These are phyloP conservation scores for Tenthredo distinguenda DNA, from an alignment of 2,888 invertebrate genomes.

Conservation along the genomic window DNA sequence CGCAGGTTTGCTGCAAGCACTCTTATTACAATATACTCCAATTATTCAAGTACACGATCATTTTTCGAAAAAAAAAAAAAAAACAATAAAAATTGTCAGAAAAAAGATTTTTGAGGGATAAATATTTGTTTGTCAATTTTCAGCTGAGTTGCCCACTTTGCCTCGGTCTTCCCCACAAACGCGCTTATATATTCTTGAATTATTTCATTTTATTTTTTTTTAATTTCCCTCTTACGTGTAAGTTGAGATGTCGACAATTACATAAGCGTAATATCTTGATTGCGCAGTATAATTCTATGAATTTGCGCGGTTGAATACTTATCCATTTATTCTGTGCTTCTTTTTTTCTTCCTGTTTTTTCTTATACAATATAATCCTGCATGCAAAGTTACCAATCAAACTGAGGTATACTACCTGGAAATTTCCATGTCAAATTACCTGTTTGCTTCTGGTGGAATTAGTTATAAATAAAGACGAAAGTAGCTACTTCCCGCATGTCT, in stretches of 20 bases:
- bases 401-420: not conserved
- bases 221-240: not conserved
- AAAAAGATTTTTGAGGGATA: too few relatives aligned
- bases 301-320: not conserved
- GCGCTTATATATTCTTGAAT: not conserved
- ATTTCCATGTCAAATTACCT: not conserved
- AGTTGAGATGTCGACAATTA: conserved; percentile 10
- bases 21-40: not conserved
- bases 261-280: not conserved
- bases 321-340: not conserved
- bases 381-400: not conserved
- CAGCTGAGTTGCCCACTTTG: too few relatives aligned
- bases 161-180: not conserved
- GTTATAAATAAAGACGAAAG: not conserved
- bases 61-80: too few relatives aligned
- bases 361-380: not conserved
- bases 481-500: not conserved
- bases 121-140: too few relatives aligned
- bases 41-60: not conserved
- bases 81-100: too few relatives aligned
- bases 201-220: not conserved
- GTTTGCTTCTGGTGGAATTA: not conserved
- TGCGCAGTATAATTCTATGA: conserved; percentile 10
- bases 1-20: not conserved
- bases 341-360: not conserved